phyloP scores from a whole-genome alignment of 92 coral and sea anemone species.

The Zoanthus solanderi region DNA sequence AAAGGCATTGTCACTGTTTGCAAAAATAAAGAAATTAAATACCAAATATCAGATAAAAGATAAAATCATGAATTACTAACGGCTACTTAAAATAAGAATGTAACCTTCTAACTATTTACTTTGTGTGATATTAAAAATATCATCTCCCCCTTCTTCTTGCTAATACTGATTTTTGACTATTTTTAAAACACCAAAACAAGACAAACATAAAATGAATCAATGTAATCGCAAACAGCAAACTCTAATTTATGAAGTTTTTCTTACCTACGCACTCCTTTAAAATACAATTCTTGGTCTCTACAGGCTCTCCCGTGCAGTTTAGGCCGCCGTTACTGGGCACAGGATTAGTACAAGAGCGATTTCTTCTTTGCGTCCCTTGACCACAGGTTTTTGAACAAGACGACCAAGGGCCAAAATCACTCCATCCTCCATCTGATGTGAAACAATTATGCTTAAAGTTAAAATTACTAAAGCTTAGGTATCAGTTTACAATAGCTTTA shows the following conservation, averaged over 20 bases:
- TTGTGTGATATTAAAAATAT: too few species aligned
- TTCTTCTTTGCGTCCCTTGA: constrained; percentile 41
- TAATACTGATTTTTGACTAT: neutral
- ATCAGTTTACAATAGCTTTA: too few species aligned
- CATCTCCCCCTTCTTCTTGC: neutral
- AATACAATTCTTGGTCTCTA: constrained; percentile 68
- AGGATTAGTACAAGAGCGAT: constrained; percentile 74
- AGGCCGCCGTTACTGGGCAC: constrained; percentile 60
- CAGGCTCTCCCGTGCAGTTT: constrained; percentile 50
- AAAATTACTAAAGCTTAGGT: too few species aligned
- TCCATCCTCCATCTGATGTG: constrained; percentile 57
- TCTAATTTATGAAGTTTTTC: neutral
- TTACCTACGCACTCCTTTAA: constrained; percentile 41
- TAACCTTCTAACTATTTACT: too few species aligned
- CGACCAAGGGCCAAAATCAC: constrained; percentile 61
- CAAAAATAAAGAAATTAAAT: too few species aligned
- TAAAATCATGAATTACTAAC: too few species aligned
- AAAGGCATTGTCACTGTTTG: too few species aligned
- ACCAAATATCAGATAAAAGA: too few species aligned
- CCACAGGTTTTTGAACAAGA: constrained; percentile 65
- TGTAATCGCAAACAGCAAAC: neutral
- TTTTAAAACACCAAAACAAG: neutral
- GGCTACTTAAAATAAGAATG: too few species aligned
- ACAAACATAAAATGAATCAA: neutral
- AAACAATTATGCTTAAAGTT: neutral